phyloP scores from a whole-genome alignment of 2,797 vertebrate genomes.

The Danio choprae region DNA sequence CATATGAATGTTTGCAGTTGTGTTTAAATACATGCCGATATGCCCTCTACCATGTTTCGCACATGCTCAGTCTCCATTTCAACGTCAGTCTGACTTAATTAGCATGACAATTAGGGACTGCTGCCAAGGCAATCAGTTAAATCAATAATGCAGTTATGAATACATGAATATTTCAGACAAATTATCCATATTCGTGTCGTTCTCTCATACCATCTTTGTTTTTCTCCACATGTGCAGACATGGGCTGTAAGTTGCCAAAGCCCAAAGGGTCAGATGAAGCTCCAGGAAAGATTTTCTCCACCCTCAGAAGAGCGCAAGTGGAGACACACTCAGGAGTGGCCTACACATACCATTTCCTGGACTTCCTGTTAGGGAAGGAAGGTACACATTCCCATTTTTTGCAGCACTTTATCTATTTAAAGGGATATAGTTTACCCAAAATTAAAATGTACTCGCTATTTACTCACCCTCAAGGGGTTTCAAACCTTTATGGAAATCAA shows the following conservation, averaged over 20 bases:
- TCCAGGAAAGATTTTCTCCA: slow-evolving; percentile 96
- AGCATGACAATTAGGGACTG: slow-evolving; percentile 51
- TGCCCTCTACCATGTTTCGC: slow-evolving; percentile 36
- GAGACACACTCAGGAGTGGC: slow-evolving; percentile 91
- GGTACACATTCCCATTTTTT: slow-evolving; percentile 69
- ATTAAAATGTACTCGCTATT: too few species aligned
- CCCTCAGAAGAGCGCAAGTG: slow-evolving; percentile 91
- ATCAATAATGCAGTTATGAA: slow-evolving; percentile 52
- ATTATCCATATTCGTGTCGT: slow-evolving; percentile 48
- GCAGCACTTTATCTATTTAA: too few species aligned
- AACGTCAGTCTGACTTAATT: slow-evolving; percentile 50
- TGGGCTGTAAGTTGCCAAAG: slow-evolving; percentile 95
- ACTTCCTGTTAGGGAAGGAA: slow-evolving; percentile 89
- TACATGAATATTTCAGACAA: slow-evolving; percentile 53
- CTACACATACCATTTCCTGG: slow-evolving; percentile 93
- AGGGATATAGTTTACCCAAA: too few species aligned
- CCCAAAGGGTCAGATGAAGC: slow-evolving; percentile 84
- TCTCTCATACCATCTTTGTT: slow-evolving; percentile 33
- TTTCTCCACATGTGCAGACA: slow-evolving; percentile 65
- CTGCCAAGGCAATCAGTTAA: slow-evolving; percentile 52
- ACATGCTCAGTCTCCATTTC: slow-evolving; percentile 45
- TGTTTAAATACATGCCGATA: not conserved
- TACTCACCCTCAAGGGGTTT: too few species aligned
- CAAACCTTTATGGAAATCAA: too few species aligned
- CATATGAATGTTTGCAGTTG: slow-evolving; percentile 15